A percentile compares a stretch with the other conserved stretches of the same genome.
phyloP scores from a whole-genome alignment of 2,113 vertebrate genomes.

The Choloepus hoffmanni region DNA sequence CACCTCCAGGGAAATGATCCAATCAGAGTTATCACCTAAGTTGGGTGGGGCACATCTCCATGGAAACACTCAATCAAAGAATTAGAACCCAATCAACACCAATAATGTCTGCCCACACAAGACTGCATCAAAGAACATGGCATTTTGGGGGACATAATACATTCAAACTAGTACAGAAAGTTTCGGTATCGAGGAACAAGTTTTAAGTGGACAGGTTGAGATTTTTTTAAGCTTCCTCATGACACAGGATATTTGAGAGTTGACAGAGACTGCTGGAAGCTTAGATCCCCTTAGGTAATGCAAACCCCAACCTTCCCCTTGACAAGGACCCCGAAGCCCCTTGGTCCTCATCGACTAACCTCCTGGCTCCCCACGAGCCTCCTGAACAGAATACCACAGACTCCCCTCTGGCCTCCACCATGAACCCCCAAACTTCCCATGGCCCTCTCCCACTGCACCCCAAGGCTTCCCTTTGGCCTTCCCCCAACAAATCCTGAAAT shows the following conservation, averaged over 20 bases:
- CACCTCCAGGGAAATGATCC: too few species aligned
- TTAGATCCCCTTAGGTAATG: not conserved
- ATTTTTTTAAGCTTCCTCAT: not conserved
- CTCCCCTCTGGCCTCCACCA: not conserved
- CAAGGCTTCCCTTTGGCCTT: not conserved
- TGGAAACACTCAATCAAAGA: too few species aligned
- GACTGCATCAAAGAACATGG: too few species aligned
- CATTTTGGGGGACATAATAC: too few species aligned
- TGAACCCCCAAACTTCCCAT: not conserved
- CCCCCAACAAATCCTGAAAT: not conserved
- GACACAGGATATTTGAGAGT: not conserved
- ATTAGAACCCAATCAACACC: too few species aligned
- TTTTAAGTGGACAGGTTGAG: not conserved
- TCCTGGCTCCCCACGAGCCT: not conserved
- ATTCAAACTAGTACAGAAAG: not conserved
- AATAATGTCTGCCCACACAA: too few species aligned
- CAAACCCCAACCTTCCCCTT: not conserved
- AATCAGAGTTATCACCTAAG: too few species aligned
- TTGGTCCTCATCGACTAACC: not conserved
- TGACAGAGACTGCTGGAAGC: not conserved
- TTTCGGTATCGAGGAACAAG: not conserved
- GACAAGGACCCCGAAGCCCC: not conserved
- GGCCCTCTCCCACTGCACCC: not conserved
- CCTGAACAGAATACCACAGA: not conserved
- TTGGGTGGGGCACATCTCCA: too few species aligned